Evolutionary conservation across 2,113 vertebrate species (phyloP), one percentile per base, ranked within the genome.

Genomic region (Trachemys scripta): DNA sequence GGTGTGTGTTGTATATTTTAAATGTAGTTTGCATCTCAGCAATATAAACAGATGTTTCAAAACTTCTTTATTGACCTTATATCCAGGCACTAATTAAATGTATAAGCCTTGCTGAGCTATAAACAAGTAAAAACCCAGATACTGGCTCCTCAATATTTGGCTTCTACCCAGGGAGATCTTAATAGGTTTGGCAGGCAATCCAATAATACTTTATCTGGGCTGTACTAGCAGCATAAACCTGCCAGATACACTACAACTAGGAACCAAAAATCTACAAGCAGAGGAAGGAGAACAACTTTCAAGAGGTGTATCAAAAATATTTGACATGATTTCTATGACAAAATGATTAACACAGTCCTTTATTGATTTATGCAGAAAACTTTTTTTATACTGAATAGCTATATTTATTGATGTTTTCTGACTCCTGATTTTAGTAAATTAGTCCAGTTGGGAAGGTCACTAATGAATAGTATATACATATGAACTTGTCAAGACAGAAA

Each of bases 141-240:
- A 85, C 89, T 79, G 54, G 5, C 49, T 56, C 80, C 85, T 84
- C 47, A 82, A 2, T 38, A 59, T 4, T 0, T 82, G 27, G 3
- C 16, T 42, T 82, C 62, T 10, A 27, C 31, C 88, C 78, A 31
- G 35, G 86, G 12, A 90, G 85, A 5, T 53, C 69, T 51, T 69
- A 84, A 91, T 65, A 84, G n/a, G 13, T 69, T 87, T 95, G 80
- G 35, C 90, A 92, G 80, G 14, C 76, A 19, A 87, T 87, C 81
- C 54, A 90, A 42, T 56, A 92, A 47, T 84, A 84, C 92, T 84
- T 95, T 78, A 57, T 85, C 85, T 86, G 82, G 82, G 78, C 24
- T 89, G 69, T 45, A 31, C 72, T 51, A 84, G 42, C 0, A 0
- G 11, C 47, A 85, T 42, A 88, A 85, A 79, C 24, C 29, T 82